phyloP scores from a whole-genome alignment of 2,113 vertebrate species.

The Cichladusa arquata region DNA sequence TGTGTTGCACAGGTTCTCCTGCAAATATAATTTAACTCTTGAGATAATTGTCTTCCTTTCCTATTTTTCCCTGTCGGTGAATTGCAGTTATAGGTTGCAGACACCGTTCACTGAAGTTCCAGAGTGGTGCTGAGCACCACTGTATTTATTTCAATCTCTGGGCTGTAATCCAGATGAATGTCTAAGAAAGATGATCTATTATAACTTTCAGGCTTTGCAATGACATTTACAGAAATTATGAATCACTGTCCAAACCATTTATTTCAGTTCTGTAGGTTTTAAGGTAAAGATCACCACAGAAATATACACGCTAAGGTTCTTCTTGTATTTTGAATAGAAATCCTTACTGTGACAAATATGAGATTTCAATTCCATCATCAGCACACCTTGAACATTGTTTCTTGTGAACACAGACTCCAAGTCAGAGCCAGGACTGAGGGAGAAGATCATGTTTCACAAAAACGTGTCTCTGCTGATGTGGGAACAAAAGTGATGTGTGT shows the following conservation, averaged over 20 bases:
- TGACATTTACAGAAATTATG: background rate
- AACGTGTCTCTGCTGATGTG: background rate
- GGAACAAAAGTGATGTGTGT: background rate
- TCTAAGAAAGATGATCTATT: background rate
- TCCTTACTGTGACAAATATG: background rate
- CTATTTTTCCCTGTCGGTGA: background rate
- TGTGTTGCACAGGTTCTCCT: background rate
- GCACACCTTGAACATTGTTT: accelerated
- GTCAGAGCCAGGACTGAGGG: background rate
- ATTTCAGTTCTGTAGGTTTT: background rate
- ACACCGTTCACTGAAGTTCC: background rate
- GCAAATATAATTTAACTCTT: background rate
- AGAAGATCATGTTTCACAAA: background rate
- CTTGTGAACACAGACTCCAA: background rate
- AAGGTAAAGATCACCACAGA: background rate
- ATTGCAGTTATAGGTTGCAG: background rate
- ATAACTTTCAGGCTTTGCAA: background rate
- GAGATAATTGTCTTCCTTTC: background rate
- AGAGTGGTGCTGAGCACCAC: background rate
- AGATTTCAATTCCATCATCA: background rate
- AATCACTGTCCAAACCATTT: background rate
- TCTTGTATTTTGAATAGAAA: background rate
- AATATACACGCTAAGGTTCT: accelerated
- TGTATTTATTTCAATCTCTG: background rate
- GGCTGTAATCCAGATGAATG: background rate